Base-by-base conservation (phyloP, 1,140 invertebrate species). In the Caenorhabditis elegans region DNA sequence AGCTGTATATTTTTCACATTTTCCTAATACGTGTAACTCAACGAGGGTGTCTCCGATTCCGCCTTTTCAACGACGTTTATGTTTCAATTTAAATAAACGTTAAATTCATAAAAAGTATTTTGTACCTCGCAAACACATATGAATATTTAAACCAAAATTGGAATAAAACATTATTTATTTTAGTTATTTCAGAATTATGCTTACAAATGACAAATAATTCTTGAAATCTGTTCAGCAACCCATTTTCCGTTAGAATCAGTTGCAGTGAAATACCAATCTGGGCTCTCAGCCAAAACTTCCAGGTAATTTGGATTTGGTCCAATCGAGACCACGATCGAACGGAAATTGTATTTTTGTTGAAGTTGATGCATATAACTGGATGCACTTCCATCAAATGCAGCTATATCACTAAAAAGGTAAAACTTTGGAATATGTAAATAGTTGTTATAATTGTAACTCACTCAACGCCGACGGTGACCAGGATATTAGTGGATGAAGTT, bases 181-280 rank as follows among this genome's bases (percentile, higher is more conserved):
- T n/a, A n/a, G n/a, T n/a, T n/a, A n/a, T n/a, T n/a, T n/a, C n/a
- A n/a, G n/a, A n/a, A n/a, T n/a, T n/a, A n/a, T n/a, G n/a, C 5
- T 60, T 60, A 60, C 53, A 60, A 60, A 60, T 60, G 53, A 60
- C 53, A 60, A 60, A 60, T 60, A 17, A 60, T 60, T 60, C 53
- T 31, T 4, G 53, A 60, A 60, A 60, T 60, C n/a, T 60, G 53
- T 31, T 60, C 53, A 31, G 53, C 53, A 2, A 60, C 53, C 53
- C 53, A 60, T 60, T 60, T 26, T 0, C 26, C 31, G 15, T 60
- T 60, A 2, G 26, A 31, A 3, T 34, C 53, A 4, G 53, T 60
- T 17, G 19, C 53, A 60, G 53, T 22, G 19, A 60, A 60, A 60
- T 60, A 60, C 53, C 53, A 60, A 34, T 60, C 53, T 22, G 17